Evolutionary conservation across 1,140 invertebrate species (phyloP), one percentile per base, ranked within the genome.

Genomic region (Penaeus vannamei): DNA sequence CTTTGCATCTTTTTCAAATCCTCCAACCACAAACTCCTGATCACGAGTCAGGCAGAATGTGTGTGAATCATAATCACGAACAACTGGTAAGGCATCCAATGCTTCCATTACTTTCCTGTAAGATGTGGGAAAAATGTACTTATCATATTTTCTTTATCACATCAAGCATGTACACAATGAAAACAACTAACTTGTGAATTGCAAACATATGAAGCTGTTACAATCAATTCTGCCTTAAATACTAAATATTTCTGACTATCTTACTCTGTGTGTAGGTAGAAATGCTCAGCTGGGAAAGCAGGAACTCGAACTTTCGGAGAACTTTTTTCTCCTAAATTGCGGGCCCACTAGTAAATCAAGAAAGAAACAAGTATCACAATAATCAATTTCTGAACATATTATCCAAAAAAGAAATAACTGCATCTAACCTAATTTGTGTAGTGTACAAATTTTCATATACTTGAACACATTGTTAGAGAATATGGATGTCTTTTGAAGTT

Each of bases 271-370:
- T 97, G 96, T 53, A 98, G 93, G 93, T 98, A 98, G 93, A 97
- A 97, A 94, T 98, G 97, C 93, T 98, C 97, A 90, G 97, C 97
- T 5, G 98, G 96, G 93, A 98, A 96, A n/a, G 98, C 93, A 19
- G 98, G 98, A 72, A 99, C 96, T 94, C 97, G 97, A 0, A 99
- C 97, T 92, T 95, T 94, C 20, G 98, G 97, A 86, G 95, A 94
- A 62, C 97, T 97, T 79, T 96, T 93, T 92, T 97, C 96, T 36
- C 97, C 98, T 84, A 99, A 92, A 91, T 95, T 94, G 90, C 95
- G 93, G 42, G 95, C 94, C 95, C 96, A 96, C 95, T 95, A 91
- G 76, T 92, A 92, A 89, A 62, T 81, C 29, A 42, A 84, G 20
- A 29, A 61, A 29, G 17, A 32, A 72, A 36, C 64, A 60, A 86